Base-by-base conservation (phyloP, 1,140 invertebrate species). In the Phymastichus coffea region DNA sequence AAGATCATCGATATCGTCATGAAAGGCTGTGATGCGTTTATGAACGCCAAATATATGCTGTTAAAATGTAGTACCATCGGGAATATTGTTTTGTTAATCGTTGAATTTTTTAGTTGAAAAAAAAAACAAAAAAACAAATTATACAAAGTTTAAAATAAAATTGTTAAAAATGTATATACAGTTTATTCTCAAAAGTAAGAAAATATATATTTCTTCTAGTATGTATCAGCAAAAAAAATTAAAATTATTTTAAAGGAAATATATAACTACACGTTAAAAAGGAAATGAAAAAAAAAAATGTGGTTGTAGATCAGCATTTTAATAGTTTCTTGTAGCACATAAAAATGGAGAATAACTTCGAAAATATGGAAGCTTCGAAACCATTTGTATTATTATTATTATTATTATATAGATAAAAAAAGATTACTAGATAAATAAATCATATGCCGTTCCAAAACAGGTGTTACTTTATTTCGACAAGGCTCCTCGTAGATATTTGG, bases 261-360 rank as follows among this genome's bases (percentile, higher is more conserved):
- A n/a, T n/a, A n/a, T n/a, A n/a, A n/a, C n/a, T n/a, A n/a, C n/a
- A n/a, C n/a, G n/a, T n/a, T n/a, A n/a, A n/a, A n/a, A n/a, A n/a
- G n/a, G n/a, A n/a, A n/a, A n/a, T n/a, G n/a, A n/a, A n/a, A n/a
- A n/a, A n/a, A n/a, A n/a, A n/a, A n/a, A n/a, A n/a, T n/a, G n/a
- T n/a, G n/a, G n/a, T n/a, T n/a, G n/a, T n/a, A n/a, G n/a, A n/a
- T n/a, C n/a, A n/a, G n/a, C n/a, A n/a, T n/a, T n/a, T n/a, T n/a
- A n/a, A n/a, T n/a, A n/a, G 40, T 75, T 75, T 73, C 75, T 71
- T 76, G 63, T 72, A 67, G 55, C 55, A 68, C 19, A 30, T 25
- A 19, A n/a, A n/a, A 20, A 35, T n/a, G 28, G 37, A 58, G 20
- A 40, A 9, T 19, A 19, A 43, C 22, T 51, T 44, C 17, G 28